Percentiles rank a stretch among this genome's conserved stretches.
Evolutionary conservation across 2,797 vertebrate species (phyloP).

Genomic region (Gobionotothen gibberifrons): DNA sequence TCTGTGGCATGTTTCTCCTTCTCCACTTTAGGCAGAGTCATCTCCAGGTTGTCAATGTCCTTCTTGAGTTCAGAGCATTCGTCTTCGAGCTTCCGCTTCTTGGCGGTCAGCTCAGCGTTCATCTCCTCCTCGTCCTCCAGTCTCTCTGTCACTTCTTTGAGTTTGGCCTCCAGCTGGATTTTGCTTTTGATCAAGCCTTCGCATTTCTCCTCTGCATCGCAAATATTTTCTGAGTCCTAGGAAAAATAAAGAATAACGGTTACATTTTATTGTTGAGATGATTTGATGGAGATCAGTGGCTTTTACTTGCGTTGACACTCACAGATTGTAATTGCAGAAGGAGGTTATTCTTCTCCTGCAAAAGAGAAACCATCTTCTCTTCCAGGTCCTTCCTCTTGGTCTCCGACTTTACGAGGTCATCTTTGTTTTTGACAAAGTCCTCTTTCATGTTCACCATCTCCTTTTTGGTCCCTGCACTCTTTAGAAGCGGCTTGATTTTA

Average conservation of each 20-base stretch:
- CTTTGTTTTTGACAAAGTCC: constrained; percentile 78
- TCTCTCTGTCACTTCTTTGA: constrained; percentile 87
- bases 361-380: constrained; percentile 88
- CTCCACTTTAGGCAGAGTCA: constrained; percentile 75
- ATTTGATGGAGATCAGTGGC: neutral
- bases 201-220: constrained; percentile 70
- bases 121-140: constrained; percentile 90
- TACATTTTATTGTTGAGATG: neutral
- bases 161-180: constrained; percentile 89
- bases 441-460: constrained; percentile 91
- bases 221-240: constrained; percentile 78
- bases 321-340: constrained; percentile 89
- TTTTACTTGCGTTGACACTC: constrained; percentile 49
- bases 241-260: neutral
- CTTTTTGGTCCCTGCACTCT: constrained; percentile 89
- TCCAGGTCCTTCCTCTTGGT: constrained; percentile 87
- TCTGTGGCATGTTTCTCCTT: constrained; percentile 78
- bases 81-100: constrained; percentile 85
- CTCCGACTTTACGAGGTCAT: constrained; percentile 86
- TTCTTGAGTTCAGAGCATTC: constrained; percentile 76
- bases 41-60: constrained; percentile 75
- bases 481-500: constrained; percentile 91
- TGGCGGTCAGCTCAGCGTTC: constrained; percentile 84
- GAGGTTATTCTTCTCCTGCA: constrained; percentile 90
- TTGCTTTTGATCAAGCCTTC: constrained; percentile 75